Percentiles rank a stretch among this genome's conserved stretches.
These are phyloP conservation scores for Pelusios castaneus DNA, from an alignment of 2,113 vertebrate genomes.

Conservation along the genomic window DNA sequence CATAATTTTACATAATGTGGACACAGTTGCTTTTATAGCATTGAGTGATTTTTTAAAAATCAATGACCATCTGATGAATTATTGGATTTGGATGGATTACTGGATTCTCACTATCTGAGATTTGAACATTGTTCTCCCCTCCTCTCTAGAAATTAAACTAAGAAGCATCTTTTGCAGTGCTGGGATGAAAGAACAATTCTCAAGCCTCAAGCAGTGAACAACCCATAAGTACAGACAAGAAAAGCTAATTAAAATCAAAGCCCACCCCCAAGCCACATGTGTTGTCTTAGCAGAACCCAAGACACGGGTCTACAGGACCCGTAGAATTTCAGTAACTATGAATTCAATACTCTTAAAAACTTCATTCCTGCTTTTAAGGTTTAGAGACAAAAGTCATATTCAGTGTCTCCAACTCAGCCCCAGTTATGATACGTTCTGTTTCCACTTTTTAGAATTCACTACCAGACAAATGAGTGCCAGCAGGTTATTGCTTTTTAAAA, in stretches of 20 bases:
- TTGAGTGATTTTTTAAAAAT: background rate
- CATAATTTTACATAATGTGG: background rate
- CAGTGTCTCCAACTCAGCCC: background rate
- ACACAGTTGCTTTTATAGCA: background rate
- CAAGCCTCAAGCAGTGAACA: background rate
- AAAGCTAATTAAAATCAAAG: background rate
- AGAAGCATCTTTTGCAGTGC: background rate
- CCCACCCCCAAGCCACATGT: accelerated
- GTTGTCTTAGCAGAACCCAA: background rate
- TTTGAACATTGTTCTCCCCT: background rate
- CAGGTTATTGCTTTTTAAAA: background rate
- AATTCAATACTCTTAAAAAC: background rate
- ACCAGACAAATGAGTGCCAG: background rate
- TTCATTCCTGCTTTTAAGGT: background rate
- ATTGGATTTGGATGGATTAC: background rate
- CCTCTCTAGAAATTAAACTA: background rate
- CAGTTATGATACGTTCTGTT: background rate
- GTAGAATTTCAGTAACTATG: background rate
- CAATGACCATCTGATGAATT: background rate
- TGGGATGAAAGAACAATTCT: background rate
- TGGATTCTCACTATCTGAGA: background rate
- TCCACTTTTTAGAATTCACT: background rate
- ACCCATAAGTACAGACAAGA: background rate
- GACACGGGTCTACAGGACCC: background rate
- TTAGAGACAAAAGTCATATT: background rate